Percentiles rank a stretch among this genome's conserved stretches.
Evolutionary conservation across 2,113 vertebrate genomes (phyloP).

Genomic region (Tinamus guttatus): DNA sequence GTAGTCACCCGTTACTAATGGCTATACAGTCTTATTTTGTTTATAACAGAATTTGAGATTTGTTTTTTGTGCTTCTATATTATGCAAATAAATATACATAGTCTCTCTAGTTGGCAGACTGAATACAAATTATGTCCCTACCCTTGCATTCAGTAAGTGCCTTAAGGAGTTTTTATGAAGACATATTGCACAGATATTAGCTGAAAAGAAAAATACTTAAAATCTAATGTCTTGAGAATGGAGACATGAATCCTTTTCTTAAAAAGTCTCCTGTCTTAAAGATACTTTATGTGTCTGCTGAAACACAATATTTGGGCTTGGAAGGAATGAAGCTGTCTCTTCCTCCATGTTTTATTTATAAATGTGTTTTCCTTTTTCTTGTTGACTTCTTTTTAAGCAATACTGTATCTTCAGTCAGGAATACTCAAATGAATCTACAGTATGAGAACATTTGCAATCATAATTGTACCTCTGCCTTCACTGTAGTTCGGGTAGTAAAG

Average conservation of each 20-base stretch:
- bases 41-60: constrained; percentile 7
- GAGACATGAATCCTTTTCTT: neutral
- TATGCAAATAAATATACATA: constrained; percentile 38
- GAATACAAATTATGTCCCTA: neutral
- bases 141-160: neutral
- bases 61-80: neutral
- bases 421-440: neutral
- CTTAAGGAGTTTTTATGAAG: neutral
- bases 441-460: neutral
- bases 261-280: neutral
- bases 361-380: neutral
- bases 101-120: neutral
- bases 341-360: neutral
- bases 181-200: neutral
- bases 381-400: neutral
- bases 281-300: neutral
- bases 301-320: neutral
- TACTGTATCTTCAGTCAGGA: neutral
- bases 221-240: neutral
- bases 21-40: neutral
- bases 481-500: constrained; percentile 1
- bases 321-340: neutral
- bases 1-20: constrained; percentile 26
- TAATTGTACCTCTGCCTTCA: constrained; percentile 13
- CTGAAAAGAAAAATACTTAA: neutral